Evolutionary conservation across 35 echinoderm and acorn worm species (phyloP), one percentile per base, ranked within the genome.

Genomic region (Heliocidaris tuberculata): DNA sequence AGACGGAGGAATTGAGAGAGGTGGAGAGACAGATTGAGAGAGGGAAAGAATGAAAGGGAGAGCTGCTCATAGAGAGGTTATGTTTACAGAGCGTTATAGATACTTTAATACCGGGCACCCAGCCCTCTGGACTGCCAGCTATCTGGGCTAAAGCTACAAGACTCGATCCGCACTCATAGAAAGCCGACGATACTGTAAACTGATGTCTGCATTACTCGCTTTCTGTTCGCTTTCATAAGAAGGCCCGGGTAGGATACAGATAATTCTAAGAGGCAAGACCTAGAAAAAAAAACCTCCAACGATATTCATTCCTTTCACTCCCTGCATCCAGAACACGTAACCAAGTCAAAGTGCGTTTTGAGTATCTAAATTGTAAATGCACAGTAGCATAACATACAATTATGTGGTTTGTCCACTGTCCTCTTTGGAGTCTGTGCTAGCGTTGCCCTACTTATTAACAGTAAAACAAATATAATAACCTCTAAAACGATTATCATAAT

Each of bases 121-220:
- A 89, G 87, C 31, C 31, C 31, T 59, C 31, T 59, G 91, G 91
- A 93, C 91, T 48, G 91, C 50, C 50, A 49, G 50, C 91, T 52
- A 93, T 93, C 91, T 93, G 50, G 91, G 91, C 91, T 93, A 93
- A 52, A 93, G 47, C 91, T 93, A 93, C 91, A 93, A 93, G 91
- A 93, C 91, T 59, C 91, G 50, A 93, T 93, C 91, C 17, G 17
- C 32, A 31, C 31, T 93, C 47, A 50, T 49, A 93, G 91, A 93
- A 59, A 32, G 50, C 91, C 91, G 91, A 30, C 48, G 29, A 93
- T 59, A 50, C 91, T 42, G 91, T 93, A 93, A 93, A 93, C 47
- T 93, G 91, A 93, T 93, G 91, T 93, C 91, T 93, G 91, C 91
- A 93, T 93, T 93, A 89, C 87, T 42, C 87, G 87, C 16, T 48